Percentiles rank a stretch among this genome's conserved stretches.
Evolutionary conservation across 2,113 vertebrate genomes (phyloP).

Genomic region (Corapipo altera): DNA sequence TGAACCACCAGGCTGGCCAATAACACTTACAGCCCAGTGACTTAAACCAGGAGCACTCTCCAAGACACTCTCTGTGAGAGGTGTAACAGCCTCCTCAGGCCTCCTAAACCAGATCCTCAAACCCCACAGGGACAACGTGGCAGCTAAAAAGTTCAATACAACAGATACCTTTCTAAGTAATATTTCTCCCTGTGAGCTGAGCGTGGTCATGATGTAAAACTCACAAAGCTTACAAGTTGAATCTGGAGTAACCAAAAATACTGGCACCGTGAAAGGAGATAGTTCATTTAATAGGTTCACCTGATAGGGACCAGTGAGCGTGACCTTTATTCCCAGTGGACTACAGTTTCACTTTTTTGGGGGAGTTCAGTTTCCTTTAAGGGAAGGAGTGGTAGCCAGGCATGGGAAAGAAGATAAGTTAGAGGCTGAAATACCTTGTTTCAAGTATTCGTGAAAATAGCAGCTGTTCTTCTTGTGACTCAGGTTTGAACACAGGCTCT

Average conservation of each 20-base stretch:
- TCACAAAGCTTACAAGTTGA: neutral
- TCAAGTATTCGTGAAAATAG: neutral
- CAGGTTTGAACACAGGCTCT: neutral
- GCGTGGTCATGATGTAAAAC: neutral
- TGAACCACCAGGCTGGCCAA: neutral
- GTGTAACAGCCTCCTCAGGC: neutral
- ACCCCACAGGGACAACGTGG: neutral
- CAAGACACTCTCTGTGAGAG: neutral
- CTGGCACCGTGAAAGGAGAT: neutral
- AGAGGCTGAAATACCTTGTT: neutral
- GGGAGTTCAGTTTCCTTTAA: neutral
- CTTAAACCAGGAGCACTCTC: neutral
- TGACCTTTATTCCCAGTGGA: neutral
- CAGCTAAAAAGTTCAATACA: neutral
- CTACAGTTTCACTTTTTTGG: neutral
- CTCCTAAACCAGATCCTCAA: neutral
- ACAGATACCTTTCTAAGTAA: neutral
- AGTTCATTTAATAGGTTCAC: neutral
- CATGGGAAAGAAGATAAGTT: neutral
- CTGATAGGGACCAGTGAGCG: neutral
- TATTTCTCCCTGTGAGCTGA: neutral
- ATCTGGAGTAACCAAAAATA: neutral
- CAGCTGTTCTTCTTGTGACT: neutral
- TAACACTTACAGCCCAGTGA: rapidly evolving
- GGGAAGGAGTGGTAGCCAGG: neutral